Evolutionary conservation across 2,113 vertebrate genomes (phyloP).

Genomic region (Corvus hawaiiensis): DNA sequence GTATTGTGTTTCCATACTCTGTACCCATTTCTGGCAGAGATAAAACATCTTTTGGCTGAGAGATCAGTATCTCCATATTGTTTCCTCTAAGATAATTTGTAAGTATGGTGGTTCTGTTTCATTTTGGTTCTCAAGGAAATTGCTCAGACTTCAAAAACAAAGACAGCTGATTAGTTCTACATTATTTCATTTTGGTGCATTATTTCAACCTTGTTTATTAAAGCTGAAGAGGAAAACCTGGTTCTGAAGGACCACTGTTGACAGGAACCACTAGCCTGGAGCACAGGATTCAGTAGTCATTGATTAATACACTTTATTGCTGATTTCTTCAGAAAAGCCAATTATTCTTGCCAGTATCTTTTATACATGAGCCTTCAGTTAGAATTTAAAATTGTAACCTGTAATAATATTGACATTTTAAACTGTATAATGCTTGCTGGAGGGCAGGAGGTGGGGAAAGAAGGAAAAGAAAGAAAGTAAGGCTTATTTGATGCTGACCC

Average conservation of each 20-base stretch:
- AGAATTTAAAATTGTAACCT: constrained; percentile 14
- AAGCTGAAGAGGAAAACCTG: constrained; percentile 55
- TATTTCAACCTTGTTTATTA: constrained; percentile 67
- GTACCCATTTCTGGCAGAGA: neutral
- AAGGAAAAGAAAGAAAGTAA: neutral
- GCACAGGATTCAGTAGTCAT: constrained; percentile 67
- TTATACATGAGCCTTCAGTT: constrained; percentile 48
- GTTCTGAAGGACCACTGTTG: constrained; percentile 51
- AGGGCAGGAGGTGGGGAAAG: neutral
- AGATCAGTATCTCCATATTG: neutral
- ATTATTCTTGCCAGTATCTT: constrained; percentile 52
- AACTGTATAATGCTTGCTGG: constrained; percentile 14
- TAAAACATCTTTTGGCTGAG: neutral
- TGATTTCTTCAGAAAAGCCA: constrained; percentile 64
- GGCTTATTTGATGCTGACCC: constrained; percentile 18
- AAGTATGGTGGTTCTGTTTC: neutral
- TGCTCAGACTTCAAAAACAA: constrained; percentile 25
- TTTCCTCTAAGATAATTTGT: neutral
- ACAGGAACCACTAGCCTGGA: constrained; percentile 56
- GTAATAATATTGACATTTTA: neutral
- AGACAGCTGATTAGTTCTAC: constrained; percentile 39
- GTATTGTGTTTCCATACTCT: neutral
- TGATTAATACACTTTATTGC: constrained; percentile 69
- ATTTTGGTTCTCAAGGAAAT: neutral
- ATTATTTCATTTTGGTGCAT: constrained; percentile 59